A percentile compares a stretch with the other conserved stretches of the same genome.
These are phyloP conservation scores for Glossosoma conforme DNA, from an alignment of 1,140 invertebrate genomes.

Conservation along the genomic window DNA sequence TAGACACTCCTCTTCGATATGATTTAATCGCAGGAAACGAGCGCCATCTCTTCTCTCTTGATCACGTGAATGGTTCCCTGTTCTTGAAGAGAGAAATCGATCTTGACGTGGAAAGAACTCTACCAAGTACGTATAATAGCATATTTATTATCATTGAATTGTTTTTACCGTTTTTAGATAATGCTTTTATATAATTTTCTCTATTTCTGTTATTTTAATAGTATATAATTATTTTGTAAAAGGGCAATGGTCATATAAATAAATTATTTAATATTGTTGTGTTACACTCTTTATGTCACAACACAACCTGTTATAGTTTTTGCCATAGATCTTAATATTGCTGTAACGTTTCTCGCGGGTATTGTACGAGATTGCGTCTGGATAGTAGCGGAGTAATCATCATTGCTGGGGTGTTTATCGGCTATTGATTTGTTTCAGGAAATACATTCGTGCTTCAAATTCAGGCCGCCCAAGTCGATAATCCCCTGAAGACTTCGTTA, in stretches of 20 bases:
- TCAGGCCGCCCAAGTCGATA: conserved; percentile 71
- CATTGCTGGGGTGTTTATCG: too few relatives aligned
- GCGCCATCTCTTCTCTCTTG: conserved; percentile 62
- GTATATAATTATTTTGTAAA: too few relatives aligned
- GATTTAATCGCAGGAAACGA: conserved; percentile 74
- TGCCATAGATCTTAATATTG: too few relatives aligned
- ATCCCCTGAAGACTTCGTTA: conserved; percentile 66
- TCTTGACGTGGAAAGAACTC: conserved; percentile 60
- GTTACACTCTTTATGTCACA: too few relatives aligned
- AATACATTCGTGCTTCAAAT: conserved; percentile 74
- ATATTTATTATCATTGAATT: neutral
- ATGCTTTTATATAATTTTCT: too few relatives aligned
- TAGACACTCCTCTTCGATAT: conserved; percentile 65
- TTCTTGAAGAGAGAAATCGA: conserved; percentile 76
- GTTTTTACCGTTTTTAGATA: conserved; percentile 1
- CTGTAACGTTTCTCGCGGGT: too few relatives aligned
- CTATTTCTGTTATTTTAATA: too few relatives aligned
- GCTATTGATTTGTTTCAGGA: conserved; percentile 45
- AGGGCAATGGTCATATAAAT: too few relatives aligned
- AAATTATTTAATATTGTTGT: too few relatives aligned
- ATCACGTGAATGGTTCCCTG: conserved; percentile 66
- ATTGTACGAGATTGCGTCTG: too few relatives aligned
- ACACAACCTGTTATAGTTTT: too few relatives aligned
- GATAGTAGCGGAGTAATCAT: too few relatives aligned
- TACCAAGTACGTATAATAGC: conserved; percentile 46